Conservation (phyloP, 2,797 vertebrate genomes). For the Xiphophorus birchmanni region DNA sequence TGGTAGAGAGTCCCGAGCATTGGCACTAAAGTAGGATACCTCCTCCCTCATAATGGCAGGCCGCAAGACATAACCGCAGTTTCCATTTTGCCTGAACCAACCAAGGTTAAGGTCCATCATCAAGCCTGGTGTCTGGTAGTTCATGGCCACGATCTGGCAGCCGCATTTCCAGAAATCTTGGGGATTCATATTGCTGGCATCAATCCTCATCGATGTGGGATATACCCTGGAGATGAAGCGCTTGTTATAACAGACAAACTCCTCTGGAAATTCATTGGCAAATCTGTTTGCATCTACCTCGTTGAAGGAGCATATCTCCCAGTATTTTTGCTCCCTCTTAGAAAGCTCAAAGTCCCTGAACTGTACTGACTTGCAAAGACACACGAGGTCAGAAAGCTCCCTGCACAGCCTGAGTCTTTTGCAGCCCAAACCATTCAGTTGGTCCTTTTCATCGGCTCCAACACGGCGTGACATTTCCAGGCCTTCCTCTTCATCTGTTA, state of each 20-base stretch:
- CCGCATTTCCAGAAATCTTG: slow-evolving; percentile 97
- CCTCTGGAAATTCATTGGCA: slow-evolving; percentile 90
- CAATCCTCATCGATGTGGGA: slow-evolving; percentile 93
- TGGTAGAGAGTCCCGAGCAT: slow-evolving; percentile 89
- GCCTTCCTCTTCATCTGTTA: slow-evolving; percentile 91
- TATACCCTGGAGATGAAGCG: slow-evolving; percentile 89
- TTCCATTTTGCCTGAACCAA: slow-evolving; percentile 93
- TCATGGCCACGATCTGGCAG: slow-evolving; percentile 95
- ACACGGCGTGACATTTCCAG: slow-evolving; percentile 85
- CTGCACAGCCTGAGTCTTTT: slow-evolving; percentile 83
- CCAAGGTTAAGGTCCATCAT: slow-evolving; percentile 95
- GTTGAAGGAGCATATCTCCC: slow-evolving; percentile 94
- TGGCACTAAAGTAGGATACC: slow-evolving; percentile 96
- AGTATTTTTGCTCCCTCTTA: slow-evolving; percentile 86
- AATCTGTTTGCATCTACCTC: slow-evolving; percentile 90
- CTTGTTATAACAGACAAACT: slow-evolving; percentile 93
- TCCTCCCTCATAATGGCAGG: slow-evolving; percentile 94
- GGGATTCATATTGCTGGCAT: slow-evolving; percentile 95
- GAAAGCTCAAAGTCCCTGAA: slow-evolving; percentile 90
- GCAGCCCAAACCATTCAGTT: slow-evolving; percentile 77
- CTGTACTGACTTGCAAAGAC: slow-evolving; percentile 87
- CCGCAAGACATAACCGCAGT: slow-evolving; percentile 90
- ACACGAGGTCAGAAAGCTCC: slow-evolving; percentile 90
- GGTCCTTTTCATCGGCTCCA: slow-evolving; percentile 83
- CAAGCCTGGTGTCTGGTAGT: slow-evolving; percentile 91